Conservation (phyloP, 2,797 vertebrate genomes). For the Sebastes kiyomatsui region DNA sequence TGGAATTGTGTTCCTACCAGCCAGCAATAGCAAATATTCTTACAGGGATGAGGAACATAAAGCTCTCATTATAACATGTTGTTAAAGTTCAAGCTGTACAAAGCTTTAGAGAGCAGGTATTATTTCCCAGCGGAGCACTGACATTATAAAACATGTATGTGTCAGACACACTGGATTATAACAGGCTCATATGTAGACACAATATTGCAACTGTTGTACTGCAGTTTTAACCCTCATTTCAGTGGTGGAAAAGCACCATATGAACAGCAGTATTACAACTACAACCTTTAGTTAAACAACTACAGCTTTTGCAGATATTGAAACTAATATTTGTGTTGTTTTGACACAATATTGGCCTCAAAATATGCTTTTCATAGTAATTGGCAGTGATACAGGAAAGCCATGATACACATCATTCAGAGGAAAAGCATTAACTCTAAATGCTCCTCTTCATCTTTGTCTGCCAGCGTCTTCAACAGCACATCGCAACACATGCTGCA, state of each 20-base stretch:
- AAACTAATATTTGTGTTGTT: background rate
- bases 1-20: conserved; percentile 53
- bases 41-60: conserved; percentile 49
- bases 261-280: background rate
- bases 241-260: background rate
- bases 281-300: background rate
- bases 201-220: background rate
- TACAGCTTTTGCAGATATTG: background rate
- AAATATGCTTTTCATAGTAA: background rate
- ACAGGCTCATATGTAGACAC: conserved; percentile 2
- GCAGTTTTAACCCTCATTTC: background rate
- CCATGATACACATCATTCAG: background rate
- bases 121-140: conserved; percentile 67
- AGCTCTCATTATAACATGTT: conserved; percentile 41
- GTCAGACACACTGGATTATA: conserved; percentile 34
- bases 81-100: conserved; percentile 56
- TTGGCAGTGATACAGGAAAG: background rate
- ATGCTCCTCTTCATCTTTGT: conserved; percentile 9
- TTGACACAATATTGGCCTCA: background rate
- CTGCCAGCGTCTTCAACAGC: background rate
- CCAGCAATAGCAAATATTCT: conserved; percentile 51
- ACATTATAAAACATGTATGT: conserved; percentile 25
- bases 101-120: conserved; percentile 58
- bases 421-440: background rate
- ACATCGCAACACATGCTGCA: conserved; percentile 1